These are phyloP conservation scores for Chelonus insularis DNA, from an alignment of 1,140 invertebrate genomes.

Conservation along the genomic window DNA sequence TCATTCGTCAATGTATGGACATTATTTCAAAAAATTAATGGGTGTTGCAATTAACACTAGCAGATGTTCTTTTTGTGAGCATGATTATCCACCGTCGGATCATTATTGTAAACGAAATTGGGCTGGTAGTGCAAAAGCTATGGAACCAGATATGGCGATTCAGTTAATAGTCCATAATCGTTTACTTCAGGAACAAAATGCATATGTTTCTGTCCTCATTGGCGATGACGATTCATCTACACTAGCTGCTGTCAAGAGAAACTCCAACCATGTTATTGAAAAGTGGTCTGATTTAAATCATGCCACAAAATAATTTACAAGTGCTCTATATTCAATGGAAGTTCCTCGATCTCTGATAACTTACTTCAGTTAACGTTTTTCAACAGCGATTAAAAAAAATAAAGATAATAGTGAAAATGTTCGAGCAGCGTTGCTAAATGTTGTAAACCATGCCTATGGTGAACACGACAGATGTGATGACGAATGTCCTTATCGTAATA, in stretches of 20 bases:
- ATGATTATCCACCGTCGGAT: constrained; percentile 7
- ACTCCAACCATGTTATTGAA: constrained; percentile 11
- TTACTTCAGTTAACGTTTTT: constrained; percentile 23
- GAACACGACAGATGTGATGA: constrained; percentile 23
- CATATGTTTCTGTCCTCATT: constrained; percentile 21
- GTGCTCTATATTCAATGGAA: constrained; percentile 23
- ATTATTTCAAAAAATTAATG: too few species aligned
- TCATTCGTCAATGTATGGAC: constrained; percentile 8
- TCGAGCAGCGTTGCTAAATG: constrained; percentile 15
- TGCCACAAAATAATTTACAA: constrained; percentile 21
- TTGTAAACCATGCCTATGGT: constrained; percentile 16
- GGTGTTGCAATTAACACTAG: too few species aligned
- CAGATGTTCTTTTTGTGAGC: constrained; percentile 9
- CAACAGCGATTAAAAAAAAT: constrained; percentile 13
- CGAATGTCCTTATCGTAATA: neutral
- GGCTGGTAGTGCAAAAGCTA: constrained; percentile 21
- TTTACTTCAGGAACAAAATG: constrained; percentile 26
- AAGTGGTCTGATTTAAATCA: constrained; percentile 32
- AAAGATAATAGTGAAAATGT: constrained; percentile 17
- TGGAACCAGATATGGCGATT: constrained; percentile 31
- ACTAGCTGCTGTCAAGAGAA: constrained; percentile 27
- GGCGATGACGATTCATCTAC: constrained; percentile 31
- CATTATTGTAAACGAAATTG: constrained; percentile 24
- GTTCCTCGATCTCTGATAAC: too few species aligned
- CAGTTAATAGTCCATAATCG: constrained; percentile 25